Percentiles rank a stretch among this genome's conserved stretches.
Evolutionary conservation across 2,113 vertebrate species (phyloP).

Genomic region (Thamnophis sirtalis): DNA sequence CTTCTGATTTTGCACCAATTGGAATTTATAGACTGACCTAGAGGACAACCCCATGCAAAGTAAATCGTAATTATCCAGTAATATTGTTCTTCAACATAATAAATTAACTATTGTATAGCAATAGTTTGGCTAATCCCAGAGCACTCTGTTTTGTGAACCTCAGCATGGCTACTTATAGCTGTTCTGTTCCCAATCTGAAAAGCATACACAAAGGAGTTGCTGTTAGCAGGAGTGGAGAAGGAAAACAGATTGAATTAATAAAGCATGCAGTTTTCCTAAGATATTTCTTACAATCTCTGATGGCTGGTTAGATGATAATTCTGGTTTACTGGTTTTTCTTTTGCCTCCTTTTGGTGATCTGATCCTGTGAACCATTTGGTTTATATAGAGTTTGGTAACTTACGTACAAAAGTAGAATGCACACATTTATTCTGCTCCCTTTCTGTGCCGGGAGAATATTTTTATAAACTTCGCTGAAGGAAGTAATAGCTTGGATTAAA

Average conservation of each 20-base stretch:
- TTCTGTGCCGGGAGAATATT: background rate
- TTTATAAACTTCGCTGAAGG: background rate
- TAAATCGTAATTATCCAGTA: background rate
- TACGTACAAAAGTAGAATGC: background rate
- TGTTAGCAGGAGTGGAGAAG: background rate
- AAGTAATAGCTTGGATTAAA: background rate
- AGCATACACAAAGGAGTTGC: background rate
- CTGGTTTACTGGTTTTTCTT: background rate
- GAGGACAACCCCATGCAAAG: background rate
- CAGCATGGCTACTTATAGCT: background rate
- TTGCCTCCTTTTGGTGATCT: background rate
- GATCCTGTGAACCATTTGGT: background rate
- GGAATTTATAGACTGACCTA: background rate
- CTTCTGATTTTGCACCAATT: background rate
- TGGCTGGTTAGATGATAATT: background rate
- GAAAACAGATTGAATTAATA: background rate
- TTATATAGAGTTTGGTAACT: background rate
- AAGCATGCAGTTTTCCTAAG: background rate
- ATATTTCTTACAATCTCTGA: background rate
- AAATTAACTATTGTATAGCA: background rate
- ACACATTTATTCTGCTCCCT: background rate
- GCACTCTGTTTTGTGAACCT: background rate
- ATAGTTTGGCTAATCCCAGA: background rate
- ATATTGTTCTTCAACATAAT: background rate
- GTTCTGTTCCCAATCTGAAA: background rate